Base-by-base conservation (phyloP, 2,888 invertebrate genomes). In the Teleogryllus oceanicus region DNA sequence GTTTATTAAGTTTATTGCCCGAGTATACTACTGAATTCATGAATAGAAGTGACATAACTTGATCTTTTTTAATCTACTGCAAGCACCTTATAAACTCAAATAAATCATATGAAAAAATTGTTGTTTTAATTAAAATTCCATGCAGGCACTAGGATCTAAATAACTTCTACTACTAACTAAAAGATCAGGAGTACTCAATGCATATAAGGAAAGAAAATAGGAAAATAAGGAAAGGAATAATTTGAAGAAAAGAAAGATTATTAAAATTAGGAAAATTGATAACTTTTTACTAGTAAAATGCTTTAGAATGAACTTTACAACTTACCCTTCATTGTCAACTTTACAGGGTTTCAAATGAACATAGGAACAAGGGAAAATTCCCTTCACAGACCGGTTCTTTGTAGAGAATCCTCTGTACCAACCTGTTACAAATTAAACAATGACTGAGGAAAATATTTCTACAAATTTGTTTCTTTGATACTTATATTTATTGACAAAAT, bases 331-430 rank as follows among this genome's bases (percentile, higher is more conserved):
- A 86, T 95, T 94, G 83, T 96, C 95, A 79, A 95, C 92, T 84
- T 91, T 92, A 83, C 94, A 94, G 0, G 92, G 90, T 82, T 94
- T 95, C 83, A 94, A 89, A 84, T 92, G 90, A 49, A 96, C 92
- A 86, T 95, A 96, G 75, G 93, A 91, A 83, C 94, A 92, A 21
- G 96, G 96, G 85, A 96, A 96, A 82, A 97, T 92, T 2, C 90
- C 89, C 84, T 92, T 88, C 85, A 92, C 87, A 75, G 90, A 87
- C 82, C 91, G 89, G 84, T 93, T 93, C 84, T 94, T 93, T 49
- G 93, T 92, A 81, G 94, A 93, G 85, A 94, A 95, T 76, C 97
- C 97, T 83, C 96, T 90, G 87, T 92, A 97, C 97, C 97, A 97
- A 49, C 91, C 92, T 92, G 87, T 78, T 80, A 82, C 81, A 81